A percentile compares a stretch with the other conserved stretches of the same genome.
phyloP scores from a whole-genome alignment of 2,797 vertebrate genomes.

The Sitta carolinensis region DNA sequence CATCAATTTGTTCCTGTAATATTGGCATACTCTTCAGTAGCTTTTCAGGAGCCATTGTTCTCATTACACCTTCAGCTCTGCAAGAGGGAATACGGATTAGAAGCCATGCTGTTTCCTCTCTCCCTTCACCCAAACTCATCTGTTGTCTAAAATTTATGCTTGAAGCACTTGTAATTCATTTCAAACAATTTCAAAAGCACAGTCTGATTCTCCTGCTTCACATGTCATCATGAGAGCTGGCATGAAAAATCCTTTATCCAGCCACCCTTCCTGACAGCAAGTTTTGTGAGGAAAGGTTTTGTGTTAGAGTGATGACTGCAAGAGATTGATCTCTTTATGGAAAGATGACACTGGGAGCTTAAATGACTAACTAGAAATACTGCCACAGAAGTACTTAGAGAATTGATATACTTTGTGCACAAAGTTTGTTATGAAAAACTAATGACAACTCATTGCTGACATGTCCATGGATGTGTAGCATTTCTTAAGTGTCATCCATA shows the following conservation, averaged over 20 bases:
- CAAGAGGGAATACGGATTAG: conserved; percentile 6
- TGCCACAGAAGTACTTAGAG: not conserved
- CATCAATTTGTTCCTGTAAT: conserved; percentile 96
- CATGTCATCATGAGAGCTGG: not conserved
- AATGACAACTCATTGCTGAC: not conserved
- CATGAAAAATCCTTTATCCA: not conserved
- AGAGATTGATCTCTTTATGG: not conserved
- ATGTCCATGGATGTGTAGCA: not conserved
- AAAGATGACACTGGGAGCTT: not conserved
- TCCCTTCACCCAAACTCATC: not conserved
- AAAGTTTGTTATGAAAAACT: not conserved
- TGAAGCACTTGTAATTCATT: not conserved
- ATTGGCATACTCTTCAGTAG: conserved; percentile 96
- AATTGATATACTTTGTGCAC: not conserved
- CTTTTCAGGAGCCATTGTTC: conserved; percentile 96
- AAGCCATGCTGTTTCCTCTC: not conserved
- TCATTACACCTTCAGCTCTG: conserved; percentile 96
- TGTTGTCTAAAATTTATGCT: not conserved
- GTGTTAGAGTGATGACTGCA: not conserved
- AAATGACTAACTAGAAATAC: not conserved
- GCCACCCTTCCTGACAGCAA: not conserved
- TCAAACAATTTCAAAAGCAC: not conserved
- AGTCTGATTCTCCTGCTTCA: not conserved
- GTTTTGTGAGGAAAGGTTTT: not conserved
- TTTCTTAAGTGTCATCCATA: not conserved